Conservation (phyloP, 2,113 vertebrate species). For the Strix uralensis region DNA sequence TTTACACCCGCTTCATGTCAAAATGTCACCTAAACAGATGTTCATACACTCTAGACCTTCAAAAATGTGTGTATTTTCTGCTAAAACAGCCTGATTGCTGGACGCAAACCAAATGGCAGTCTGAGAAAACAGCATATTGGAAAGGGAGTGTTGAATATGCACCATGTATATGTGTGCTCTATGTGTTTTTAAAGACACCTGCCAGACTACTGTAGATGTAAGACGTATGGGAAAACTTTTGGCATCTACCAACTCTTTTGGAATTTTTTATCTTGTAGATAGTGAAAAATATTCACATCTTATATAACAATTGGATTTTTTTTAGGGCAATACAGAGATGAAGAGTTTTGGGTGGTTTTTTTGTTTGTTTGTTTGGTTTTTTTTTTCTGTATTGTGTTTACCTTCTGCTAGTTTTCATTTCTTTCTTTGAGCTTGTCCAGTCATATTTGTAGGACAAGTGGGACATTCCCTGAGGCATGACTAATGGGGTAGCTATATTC, state of each 20-base stretch:
- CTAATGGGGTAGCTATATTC: background rate
- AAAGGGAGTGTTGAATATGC: background rate
- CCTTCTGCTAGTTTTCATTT: background rate
- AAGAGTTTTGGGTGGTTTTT: background rate
- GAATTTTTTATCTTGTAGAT: background rate
- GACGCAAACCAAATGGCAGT: background rate
- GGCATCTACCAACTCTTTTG: background rate
- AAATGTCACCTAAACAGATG: background rate
- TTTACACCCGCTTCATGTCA: background rate
- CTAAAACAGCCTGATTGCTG: background rate
- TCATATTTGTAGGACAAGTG: background rate
- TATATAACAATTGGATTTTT: background rate
- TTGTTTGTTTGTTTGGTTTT: no score
- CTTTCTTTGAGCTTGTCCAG: background rate
- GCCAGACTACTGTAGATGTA: background rate
- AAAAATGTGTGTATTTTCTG: background rate
- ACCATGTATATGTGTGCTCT: background rate
- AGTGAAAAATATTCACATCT: background rate
- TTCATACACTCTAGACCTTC: background rate
- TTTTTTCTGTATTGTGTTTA: background rate
- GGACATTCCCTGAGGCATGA: background rate
- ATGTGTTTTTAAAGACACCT: background rate
- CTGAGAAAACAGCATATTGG: background rate
- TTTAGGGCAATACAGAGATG: background rate
- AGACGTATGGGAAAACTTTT: background rate